These are phyloP conservation scores for Poeciliopsis paucimaculata DNA, from an alignment of 2,797 vertebrate genomes.

Conservation along the genomic window DNA sequence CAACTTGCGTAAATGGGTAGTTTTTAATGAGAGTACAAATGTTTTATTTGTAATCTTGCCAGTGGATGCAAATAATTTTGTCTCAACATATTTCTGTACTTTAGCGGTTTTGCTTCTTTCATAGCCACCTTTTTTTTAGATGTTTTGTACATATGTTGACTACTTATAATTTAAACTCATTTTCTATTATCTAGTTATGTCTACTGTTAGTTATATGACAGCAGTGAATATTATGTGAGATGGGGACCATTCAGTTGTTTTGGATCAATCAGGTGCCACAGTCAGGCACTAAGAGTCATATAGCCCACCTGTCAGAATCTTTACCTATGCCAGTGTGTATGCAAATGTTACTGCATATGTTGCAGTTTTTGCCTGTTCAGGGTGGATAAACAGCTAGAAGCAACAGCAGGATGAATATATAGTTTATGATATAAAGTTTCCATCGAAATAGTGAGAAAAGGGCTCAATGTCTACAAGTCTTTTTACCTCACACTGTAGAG, in stretches of 20 bases:
- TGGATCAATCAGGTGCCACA: neutral
- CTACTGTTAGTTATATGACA: neutral
- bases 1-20: neutral
- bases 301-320: neutral
- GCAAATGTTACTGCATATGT: neutral
- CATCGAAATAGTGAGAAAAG: neutral
- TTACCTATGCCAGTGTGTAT: neutral
- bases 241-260: neutral
- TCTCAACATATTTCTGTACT: neutral
- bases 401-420: neutral
- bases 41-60: neutral
- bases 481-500: conserved; percentile 91
- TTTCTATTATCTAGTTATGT: neutral
- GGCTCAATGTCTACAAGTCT: neutral
- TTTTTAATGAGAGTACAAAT: neutral
- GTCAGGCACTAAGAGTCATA: neutral
- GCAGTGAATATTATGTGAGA: neutral
- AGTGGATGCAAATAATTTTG: neutral
- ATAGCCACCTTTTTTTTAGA: neutral
- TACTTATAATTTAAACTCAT: neutral
- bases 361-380: neutral
- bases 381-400: neutral
- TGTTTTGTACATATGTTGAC: neutral
- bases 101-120: neutral
- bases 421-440: neutral